phyloP scores from a whole-genome alignment of 2,113 vertebrate species.

The Pygoscelis antarcticus region DNA sequence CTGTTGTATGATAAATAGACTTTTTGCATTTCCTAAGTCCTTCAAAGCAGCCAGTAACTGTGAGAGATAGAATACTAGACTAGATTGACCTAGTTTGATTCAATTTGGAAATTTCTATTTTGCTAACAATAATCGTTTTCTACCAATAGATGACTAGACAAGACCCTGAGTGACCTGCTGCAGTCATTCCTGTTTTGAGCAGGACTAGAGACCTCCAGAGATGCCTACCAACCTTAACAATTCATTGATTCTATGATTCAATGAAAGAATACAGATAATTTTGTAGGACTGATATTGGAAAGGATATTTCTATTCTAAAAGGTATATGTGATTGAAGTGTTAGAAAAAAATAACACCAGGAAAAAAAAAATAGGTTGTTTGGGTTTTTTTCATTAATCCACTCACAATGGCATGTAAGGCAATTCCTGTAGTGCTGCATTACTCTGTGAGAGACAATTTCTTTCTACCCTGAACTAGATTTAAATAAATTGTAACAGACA shows the following conservation, averaged over 20 bases:
- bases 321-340: not conserved
- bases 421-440: not conserved
- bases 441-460: not conserved
- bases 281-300: not conserved
- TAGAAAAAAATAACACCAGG: not conserved
- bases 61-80: not conserved
- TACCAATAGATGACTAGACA: not conserved
- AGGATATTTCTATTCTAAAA: not conserved
- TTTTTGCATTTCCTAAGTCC: not conserved
- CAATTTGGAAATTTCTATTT: not conserved
- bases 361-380: not conserved
- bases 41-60: not conserved
- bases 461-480: not conserved
- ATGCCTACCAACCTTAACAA: not conserved
- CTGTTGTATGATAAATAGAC: not conserved
- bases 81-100: not conserved
- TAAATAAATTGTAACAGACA: not conserved
- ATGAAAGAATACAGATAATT: not conserved
- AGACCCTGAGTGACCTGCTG: not conserved
- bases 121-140: not conserved
- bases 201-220: not conserved
- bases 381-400: not conserved
- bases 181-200: not conserved
- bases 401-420: not conserved
- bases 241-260: not conserved